Base-by-base conservation (phyloP, 2,113 vertebrate genomes). In the Holacanthus passer region DNA sequence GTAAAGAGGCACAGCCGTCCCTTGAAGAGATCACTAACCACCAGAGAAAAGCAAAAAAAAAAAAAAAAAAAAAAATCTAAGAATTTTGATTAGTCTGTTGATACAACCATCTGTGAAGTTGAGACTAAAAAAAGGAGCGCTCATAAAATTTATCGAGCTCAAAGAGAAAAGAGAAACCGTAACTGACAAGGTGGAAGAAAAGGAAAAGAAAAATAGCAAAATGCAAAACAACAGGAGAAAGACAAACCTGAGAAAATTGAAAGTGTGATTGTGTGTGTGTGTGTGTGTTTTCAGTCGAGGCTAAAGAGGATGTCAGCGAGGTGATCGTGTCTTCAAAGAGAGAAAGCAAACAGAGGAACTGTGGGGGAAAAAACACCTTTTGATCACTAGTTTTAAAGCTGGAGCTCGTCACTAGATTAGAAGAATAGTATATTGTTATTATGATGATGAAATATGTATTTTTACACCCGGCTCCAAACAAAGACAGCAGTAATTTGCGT, bases 31-130 rank as follows among this genome's bases (percentile, higher is more conserved):
- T 79, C 77, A 64, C n/a, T 7, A 68, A 66, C 20, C 60, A 24
- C 59, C 9, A 37, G 59, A 85, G 69, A 73, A 75, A 47, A 56
- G 32, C 17, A 32, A 60, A 32, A 60, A 48, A 4, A 16, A 16
- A 29, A 62, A 39, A 4, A 56, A 37, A 63, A 63, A 2, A 55
- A 31, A 66, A 69, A 55, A 69, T 64, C 24, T 53, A 22, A 39
- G 73, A 47, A 9, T 78, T 82, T 73, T 81, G 77, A 87, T 83
- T 81, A 48, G 22, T 64, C 4, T 59, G 66, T 72, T 73, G 45
- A 65, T 59, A 32, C 32, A 68, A 35, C 17, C 19, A 17, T 65
- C 63, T 53, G 60, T 68, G 64, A 77, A 77, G 71, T 17, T 24
- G 1, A 50, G 73, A 64, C 71, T 32, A 59, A 72, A 56, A 74